phyloP scores from a whole-genome alignment of 2,888 invertebrate species.

The Epinotia demarniana region DNA sequence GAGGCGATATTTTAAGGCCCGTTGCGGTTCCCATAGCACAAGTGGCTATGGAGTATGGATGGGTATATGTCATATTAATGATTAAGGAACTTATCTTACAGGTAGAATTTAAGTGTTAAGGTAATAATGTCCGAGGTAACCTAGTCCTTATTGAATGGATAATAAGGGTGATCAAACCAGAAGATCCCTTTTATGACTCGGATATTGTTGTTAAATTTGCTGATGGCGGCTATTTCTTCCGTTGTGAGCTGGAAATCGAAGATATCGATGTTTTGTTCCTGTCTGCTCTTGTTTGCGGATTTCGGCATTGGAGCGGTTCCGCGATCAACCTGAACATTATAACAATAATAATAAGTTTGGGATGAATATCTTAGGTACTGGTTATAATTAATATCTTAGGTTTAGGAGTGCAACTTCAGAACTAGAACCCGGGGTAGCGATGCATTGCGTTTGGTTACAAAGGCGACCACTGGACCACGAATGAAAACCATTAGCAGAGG shows the following conservation, averaged over 20 bases:
- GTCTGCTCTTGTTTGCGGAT: constrained; percentile 83
- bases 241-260: constrained; percentile 85
- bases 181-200: constrained; percentile 63
- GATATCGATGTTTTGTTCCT: constrained; percentile 84
- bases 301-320: constrained; percentile 86
- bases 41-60: no score
- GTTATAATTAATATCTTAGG: no score
- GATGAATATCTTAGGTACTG: neutral
- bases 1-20: no score
- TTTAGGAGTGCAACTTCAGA: neutral
- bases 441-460: no score
- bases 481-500: no score
- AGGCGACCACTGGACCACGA: no score
- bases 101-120: neutral
- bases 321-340: constrained; percentile 76
- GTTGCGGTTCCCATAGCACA: no score
- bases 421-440: no score
- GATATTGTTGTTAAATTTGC: constrained; percentile 76
- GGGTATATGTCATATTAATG: no score
- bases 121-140: neutral
- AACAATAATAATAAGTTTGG: neutral
- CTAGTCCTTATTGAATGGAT: constrained; percentile 58
- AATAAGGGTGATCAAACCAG: constrained; percentile 63
- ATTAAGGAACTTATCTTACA: neutral
- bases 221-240: constrained; percentile 82